phyloP scores from a whole-genome alignment of 2,113 vertebrate species.

The Aspidoscelis tigris region DNA sequence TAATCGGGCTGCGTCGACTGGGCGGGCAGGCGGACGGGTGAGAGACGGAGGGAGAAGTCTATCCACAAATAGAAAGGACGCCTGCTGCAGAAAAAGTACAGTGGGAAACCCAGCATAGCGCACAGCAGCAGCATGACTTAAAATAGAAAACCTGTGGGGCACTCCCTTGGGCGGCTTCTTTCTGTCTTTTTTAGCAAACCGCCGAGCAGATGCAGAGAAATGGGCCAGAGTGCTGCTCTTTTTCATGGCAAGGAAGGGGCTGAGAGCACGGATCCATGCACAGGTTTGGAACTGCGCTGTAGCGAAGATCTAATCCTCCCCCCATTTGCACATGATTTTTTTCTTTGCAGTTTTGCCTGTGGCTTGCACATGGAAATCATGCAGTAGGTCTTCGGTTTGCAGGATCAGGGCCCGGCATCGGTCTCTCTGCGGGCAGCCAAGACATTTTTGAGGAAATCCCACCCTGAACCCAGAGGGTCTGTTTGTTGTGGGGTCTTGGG shows the following conservation, averaged over 20 bases:
- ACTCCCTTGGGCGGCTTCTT: neutral
- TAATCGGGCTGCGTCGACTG: too few relatives aligned
- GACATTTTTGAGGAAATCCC: too few relatives aligned
- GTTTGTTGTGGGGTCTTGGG: too few relatives aligned
- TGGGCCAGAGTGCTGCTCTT: neutral
- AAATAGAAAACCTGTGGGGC: conserved; percentile 8
- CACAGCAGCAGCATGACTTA: neutral
- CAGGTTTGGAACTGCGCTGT: neutral
- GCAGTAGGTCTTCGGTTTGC: too few relatives aligned
- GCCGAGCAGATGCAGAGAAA: neutral
- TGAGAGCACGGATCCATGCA: neutral
- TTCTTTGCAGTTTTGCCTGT: too few relatives aligned
- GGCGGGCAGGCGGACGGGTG: too few relatives aligned
- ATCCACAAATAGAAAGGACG: neutral
- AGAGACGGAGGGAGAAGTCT: neutral
- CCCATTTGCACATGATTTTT: neutral
- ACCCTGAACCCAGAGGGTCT: too few relatives aligned
- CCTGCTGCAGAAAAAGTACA: neutral
- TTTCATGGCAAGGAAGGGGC: neutral
- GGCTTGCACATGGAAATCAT: too few relatives aligned
- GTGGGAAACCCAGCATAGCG: neutral
- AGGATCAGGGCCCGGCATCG: too few relatives aligned
- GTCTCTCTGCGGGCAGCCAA: too few relatives aligned
- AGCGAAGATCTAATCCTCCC: neutral
- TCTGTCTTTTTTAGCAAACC: neutral